Conservation (phyloP, 2,113 vertebrate species). For the Lontra canadensis region DNA sequence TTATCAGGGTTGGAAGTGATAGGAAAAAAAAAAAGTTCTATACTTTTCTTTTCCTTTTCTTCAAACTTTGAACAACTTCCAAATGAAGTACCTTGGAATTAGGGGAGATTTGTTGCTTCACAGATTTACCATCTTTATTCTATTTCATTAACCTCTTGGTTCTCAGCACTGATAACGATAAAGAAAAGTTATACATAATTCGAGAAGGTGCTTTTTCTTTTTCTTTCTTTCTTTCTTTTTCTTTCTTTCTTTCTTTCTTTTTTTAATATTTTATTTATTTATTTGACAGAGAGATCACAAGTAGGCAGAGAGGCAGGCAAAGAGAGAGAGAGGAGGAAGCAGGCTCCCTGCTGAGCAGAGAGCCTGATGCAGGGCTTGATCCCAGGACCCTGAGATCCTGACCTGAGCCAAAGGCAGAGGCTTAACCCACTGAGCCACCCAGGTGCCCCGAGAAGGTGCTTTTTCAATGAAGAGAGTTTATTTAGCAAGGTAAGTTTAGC, state of each 20-base stretch:
- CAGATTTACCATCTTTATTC: not conserved
- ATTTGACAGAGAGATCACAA: too few relatives aligned
- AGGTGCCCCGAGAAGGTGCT: not conserved
- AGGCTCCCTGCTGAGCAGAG: too few relatives aligned
- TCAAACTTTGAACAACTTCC: not conserved
- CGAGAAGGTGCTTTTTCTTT: not conserved
- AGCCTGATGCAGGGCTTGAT: too few relatives aligned
- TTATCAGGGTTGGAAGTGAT: not conserved
- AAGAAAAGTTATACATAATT: not conserved
- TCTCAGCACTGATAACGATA: not conserved
- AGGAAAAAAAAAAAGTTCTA: not conserved
- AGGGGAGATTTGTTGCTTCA: not conserved
- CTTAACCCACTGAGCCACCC: too few relatives aligned
- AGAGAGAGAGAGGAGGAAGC: too few relatives aligned
- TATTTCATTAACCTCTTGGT: not conserved
- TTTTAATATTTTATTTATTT: not conserved
- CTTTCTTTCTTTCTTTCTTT: too few relatives aligned
- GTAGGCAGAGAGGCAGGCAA: too few relatives aligned
- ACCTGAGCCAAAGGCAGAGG: too few relatives aligned
- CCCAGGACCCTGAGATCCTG: too few relatives aligned
- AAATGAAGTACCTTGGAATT: not conserved
- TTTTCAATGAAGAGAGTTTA: not conserved
- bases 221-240: too few relatives aligned
- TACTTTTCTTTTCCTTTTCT: not conserved
- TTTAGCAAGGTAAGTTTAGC: not conserved